Base-by-base conservation (phyloP, 2,888 invertebrate species). In the Trachelus iudaicus region DNA sequence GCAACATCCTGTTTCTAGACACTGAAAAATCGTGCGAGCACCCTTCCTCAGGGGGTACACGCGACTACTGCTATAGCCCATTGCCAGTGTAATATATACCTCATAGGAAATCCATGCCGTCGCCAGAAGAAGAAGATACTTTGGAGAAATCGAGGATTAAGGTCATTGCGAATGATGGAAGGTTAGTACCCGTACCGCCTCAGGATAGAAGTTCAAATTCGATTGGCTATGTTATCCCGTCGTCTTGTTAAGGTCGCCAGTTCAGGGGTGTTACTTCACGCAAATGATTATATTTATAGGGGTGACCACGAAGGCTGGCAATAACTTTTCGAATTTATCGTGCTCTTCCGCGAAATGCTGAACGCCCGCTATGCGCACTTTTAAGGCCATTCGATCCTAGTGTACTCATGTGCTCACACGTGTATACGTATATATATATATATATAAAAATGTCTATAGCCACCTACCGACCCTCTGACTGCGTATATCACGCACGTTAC, bases 271-370 rank as follows among this genome's bases (percentile, higher is more conserved):
- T 82, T 83, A 83, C 79, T 79, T 82, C 77, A 80, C 80, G 83
- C 81, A 82, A 83, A 80, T 81, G 83, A 84, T 83, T 81, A 81
- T 79, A 56, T 56, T 56, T 56, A 56, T 56, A 56, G 23, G 56
- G 56, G 56, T 56, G 56, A 56, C 56, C 56, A 56, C 56, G 56
- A 56, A 56, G 56, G 9, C 56, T 80, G 83, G 89, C 87, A 89
- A 88, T 90, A 90, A 89, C 86, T 89, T 88, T 83, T 83, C 83
- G 84, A 85, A 85, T 90, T 90, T 90, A 90, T 90, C 87, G 89
- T 81, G 83, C 79, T 83, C 85, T 89, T 88, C 87, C 85, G 81
- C 84, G 87, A 87, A 87, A 82, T 82, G 85, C 82, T 82, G 81
- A 83, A 84, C 75, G 75, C 33, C 35, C 30, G 37, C 75, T 34